Base-by-base conservation (phyloP, 2,888 invertebrate genomes). In the Drosophila monieri region DNA sequence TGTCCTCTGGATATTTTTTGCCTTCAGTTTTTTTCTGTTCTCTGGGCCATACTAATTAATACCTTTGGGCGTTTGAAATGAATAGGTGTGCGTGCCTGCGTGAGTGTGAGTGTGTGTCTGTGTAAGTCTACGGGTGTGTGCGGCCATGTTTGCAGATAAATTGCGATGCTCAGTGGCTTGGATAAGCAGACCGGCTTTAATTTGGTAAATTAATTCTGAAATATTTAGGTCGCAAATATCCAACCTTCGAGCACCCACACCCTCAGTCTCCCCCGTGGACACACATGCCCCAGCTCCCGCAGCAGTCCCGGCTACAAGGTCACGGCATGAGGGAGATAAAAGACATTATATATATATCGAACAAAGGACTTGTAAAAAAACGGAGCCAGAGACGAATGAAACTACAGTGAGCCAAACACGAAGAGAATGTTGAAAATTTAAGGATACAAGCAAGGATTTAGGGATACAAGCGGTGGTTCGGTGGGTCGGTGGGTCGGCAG, bases 151-250 rank as follows among this genome's bases (percentile, higher is more conserved):
- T 59, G 73, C 78, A 70, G 78, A 74, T 76, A 84, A 71, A 80
- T 86, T 80, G 77, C 79, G 48, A 73, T 74, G 76, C 75, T 78
- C 86, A 88, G 70, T 85, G 85, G 75, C 67, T 80, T 74, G 86
- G 78, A 88, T 83, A 75, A 88, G 80, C 88, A 76, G 83, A 69
- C 70, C 70, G 72, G 76, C 79, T 85, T 80, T 80, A 81, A 88
- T 88, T 88, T 85, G 73, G 76, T 79, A 80, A 88, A 86, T 86
- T 76, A 77, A 81, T 88, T 85, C 75, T 61, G 67, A 79, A 79
- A 73, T 86, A 79, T 88, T 84, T 86, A 74, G 80, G 78, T 76
- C 78, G 79, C 71, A 72, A 77, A 70, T 72, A 71, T 65, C 60
- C 59, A 46, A 55, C 56, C 25, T 35, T 35, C 35, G 12, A 27